These are phyloP conservation scores for Seira sanloemensis DNA, from an alignment of 2,888 invertebrate species.

Conservation along the genomic window DNA sequence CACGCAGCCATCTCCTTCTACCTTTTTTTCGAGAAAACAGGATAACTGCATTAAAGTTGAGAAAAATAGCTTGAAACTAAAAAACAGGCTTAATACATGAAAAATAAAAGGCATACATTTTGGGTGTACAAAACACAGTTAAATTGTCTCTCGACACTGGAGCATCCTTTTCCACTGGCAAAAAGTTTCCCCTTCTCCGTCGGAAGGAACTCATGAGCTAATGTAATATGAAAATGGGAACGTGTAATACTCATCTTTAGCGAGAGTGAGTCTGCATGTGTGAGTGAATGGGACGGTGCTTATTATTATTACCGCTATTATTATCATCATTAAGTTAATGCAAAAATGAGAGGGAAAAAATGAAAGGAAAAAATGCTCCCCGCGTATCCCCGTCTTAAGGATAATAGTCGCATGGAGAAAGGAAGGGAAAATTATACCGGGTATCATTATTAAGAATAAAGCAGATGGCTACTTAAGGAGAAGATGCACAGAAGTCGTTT, in stretches of 20 bases:
- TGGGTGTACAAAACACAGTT: conserved; percentile 1
- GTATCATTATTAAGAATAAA: conserved; percentile 32
- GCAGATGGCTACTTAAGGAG: conserved; percentile 55
- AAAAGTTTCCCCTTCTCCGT: neutral
- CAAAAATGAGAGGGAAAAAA: conserved; percentile 25
- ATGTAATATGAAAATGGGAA: conserved; percentile 11
- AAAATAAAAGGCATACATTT: conserved; percentile 13
- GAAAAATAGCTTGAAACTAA: conserved; percentile 6
- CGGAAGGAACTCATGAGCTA: neutral
- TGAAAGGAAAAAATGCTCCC: neutral
- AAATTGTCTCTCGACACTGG: neutral
- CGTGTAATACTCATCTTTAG: neutral
- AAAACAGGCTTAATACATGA: conserved; percentile 6
- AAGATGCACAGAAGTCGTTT: neutral
- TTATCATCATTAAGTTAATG: conserved; percentile 62
- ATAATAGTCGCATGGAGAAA: neutral
- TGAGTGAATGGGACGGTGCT: conserved; percentile 51
- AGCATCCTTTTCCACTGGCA: neutral
- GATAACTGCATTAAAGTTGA: conserved; percentile 1
- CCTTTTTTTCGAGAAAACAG: neutral
- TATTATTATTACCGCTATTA: conserved; percentile 61
- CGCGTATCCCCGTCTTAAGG: neutral
- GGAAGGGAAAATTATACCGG: no score
- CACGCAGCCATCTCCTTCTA: no score
- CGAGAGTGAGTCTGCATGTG: neutral